Evolutionary conservation across 2,888 invertebrate species (phyloP).

Genomic region (Deilephila porcellus): DNA sequence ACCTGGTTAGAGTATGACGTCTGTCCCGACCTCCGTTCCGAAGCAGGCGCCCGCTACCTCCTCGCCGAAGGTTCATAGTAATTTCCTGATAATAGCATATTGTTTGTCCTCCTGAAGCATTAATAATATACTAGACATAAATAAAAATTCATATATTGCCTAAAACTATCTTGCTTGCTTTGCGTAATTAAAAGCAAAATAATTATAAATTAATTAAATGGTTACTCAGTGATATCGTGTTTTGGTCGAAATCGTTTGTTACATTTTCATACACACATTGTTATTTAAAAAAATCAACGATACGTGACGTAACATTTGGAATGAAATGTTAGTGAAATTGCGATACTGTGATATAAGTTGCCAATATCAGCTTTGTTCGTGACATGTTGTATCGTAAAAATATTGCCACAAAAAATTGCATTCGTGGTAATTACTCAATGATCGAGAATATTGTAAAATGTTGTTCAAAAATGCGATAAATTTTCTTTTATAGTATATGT

Average conservation of each 20-base stretch:
- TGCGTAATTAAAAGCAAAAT: too few relatives aligned
- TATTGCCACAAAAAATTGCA: conserved; percentile 1
- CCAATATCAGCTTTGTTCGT: conserved; percentile 32
- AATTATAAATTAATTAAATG: too few relatives aligned
- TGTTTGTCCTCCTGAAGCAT: conserved; percentile 22
- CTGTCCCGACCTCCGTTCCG: conserved; percentile 61
- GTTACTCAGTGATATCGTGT: too few relatives aligned
- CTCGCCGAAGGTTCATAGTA: conserved; percentile 60
- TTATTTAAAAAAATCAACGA: neutral
- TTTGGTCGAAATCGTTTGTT: too few relatives aligned
- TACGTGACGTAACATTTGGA: neutral
- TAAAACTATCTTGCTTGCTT: too few relatives aligned
- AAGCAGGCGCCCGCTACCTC: conserved; percentile 46
- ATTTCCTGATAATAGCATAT: conserved; percentile 50
- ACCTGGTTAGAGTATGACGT: conserved; percentile 75
- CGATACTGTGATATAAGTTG: conserved; percentile 31
- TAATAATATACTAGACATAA: neutral
- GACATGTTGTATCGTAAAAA: neutral
- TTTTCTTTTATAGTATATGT: neutral
- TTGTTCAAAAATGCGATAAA: neutral
- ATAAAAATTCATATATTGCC: too few relatives aligned
- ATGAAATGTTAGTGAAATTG: conserved; percentile 3
- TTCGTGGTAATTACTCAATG: neutral
- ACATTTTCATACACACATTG: too few relatives aligned
- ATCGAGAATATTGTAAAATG: neutral